A percentile compares a stretch with the other conserved stretches of the same genome.
phyloP scores from a whole-genome alignment of 1,140 invertebrate species.

The Drosophila parabipectinata region DNA sequence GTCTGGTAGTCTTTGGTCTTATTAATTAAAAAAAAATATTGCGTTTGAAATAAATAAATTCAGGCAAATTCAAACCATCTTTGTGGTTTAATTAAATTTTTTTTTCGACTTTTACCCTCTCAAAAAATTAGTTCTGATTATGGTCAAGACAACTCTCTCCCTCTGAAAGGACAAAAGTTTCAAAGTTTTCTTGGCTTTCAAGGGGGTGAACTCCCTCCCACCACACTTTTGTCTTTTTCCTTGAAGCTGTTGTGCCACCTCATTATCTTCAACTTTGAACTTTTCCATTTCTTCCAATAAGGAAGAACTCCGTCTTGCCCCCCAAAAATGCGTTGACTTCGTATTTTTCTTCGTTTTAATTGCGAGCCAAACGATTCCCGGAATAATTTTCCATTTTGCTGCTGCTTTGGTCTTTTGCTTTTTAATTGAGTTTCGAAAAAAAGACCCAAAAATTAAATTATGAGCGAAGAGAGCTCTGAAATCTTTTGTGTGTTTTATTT shows the following conservation, averaged over 20 bases:
- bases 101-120: background rate
- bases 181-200: conserved; percentile 35
- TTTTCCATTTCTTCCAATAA: conserved; percentile 43
- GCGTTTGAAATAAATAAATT: background rate
- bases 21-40: background rate
- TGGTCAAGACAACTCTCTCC: conserved; percentile 26
- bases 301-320: conserved; percentile 24
- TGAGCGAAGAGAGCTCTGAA: conserved; percentile 60
- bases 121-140: conserved; percentile 33
- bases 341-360: conserved; percentile 59
- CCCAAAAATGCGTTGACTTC: background rate
- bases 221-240: conserved; percentile 9
- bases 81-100: conserved; percentile 8
- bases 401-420: conserved; percentile 65
- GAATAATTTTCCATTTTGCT: conserved; percentile 78
- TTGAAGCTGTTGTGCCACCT: conserved; percentile 30
- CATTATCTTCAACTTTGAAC: conserved; percentile 56
- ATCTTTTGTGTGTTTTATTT: conserved; percentile 65
- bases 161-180: conserved; percentile 30
- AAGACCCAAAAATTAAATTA: conserved; percentile 69
- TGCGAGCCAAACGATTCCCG: conserved; percentile 72
- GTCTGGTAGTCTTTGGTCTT: background rate
- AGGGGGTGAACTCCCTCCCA: background rate
- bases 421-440: conserved; percentile 78
- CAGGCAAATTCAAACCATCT: background rate